These are phyloP conservation scores for Sphecodes monilicornis DNA, from an alignment of 2,888 invertebrate species.

Conservation along the genomic window DNA sequence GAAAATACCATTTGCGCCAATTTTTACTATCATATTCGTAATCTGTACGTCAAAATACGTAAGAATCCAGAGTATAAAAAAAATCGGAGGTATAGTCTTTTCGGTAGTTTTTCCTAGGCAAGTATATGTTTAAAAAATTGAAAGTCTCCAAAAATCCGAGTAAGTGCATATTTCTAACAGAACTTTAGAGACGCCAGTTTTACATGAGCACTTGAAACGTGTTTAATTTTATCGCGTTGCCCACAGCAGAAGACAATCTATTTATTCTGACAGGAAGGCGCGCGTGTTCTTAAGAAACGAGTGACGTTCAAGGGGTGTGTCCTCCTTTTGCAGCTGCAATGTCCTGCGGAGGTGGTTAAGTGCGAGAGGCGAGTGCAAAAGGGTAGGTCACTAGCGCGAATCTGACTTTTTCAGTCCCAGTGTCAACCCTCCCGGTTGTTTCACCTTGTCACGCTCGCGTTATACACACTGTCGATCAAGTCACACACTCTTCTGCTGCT, in stretches of 20 bases:
- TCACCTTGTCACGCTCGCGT: conserved; percentile 36
- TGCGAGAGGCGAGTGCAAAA: conserved; percentile 31
- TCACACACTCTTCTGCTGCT: conserved; percentile 18
- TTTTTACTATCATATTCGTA: too few species aligned
- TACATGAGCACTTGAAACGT: too few species aligned
- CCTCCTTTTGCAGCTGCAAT: conserved; percentile 40
- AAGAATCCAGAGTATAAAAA: too few species aligned
- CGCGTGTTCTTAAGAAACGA: not conserved
- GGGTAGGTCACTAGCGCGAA: conserved; percentile 45
- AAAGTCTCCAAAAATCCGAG: not conserved
- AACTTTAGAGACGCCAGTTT: not conserved
- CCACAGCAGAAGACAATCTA: not conserved
- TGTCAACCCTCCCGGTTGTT: conserved; percentile 61
- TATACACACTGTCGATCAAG: conserved; percentile 42
- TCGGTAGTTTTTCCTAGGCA: too few species aligned
- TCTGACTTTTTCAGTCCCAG: conserved; percentile 62
- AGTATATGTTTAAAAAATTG: too few species aligned
- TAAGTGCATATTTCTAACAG: not conserved
- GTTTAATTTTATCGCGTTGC: not conserved
- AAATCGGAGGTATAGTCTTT: too few species aligned
- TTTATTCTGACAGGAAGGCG: conserved; percentile 12
- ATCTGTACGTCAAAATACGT: too few species aligned
- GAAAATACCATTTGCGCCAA: too few species aligned
- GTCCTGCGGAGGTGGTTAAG: conserved; percentile 50
- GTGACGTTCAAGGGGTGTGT: conserved; percentile 20